Evolutionary conservation across 2,113 vertebrate species (phyloP).

Genomic region (Sinocyclocheilus anshuiensis): DNA sequence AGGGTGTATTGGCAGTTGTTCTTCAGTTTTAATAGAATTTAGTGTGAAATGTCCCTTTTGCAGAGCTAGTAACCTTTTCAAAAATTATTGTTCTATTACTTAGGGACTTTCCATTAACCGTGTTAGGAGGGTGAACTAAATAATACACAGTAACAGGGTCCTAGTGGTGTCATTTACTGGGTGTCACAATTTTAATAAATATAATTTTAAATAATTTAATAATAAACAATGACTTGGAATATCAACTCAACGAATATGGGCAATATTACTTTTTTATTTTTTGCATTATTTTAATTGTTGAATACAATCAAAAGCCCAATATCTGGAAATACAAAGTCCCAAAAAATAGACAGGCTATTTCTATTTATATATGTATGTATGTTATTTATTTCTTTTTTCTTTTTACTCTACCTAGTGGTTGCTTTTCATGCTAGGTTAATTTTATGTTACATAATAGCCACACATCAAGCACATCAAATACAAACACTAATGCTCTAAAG

Average conservation of each 20-base stretch:
- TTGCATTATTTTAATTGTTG: background rate
- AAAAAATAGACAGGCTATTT: too few relatives aligned
- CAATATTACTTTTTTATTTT: too few relatives aligned
- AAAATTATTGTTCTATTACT: background rate
- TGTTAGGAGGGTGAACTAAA: background rate
- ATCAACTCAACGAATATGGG: background rate
- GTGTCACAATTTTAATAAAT: background rate
- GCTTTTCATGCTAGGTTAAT: too few relatives aligned
- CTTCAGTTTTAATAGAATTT: background rate
- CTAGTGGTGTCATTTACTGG: background rate
- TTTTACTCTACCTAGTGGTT: too few relatives aligned
- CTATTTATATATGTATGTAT: too few relatives aligned
- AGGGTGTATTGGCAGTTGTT: background rate
- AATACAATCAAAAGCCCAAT: background rate
- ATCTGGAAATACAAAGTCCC: background rate
- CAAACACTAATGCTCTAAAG: too few relatives aligned
- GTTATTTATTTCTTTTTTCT: too few relatives aligned
- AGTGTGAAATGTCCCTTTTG: background rate
- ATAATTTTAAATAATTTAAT: background rate
- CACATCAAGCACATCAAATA: too few relatives aligned
- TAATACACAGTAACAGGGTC: background rate
- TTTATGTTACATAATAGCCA: too few relatives aligned
- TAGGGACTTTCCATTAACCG: background rate
- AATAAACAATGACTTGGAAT: background rate
- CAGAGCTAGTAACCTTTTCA: background rate